These are phyloP conservation scores for Caloenas nicobarica DNA, from an alignment of 2,113 vertebrate genomes.

Conservation along the genomic window DNA sequence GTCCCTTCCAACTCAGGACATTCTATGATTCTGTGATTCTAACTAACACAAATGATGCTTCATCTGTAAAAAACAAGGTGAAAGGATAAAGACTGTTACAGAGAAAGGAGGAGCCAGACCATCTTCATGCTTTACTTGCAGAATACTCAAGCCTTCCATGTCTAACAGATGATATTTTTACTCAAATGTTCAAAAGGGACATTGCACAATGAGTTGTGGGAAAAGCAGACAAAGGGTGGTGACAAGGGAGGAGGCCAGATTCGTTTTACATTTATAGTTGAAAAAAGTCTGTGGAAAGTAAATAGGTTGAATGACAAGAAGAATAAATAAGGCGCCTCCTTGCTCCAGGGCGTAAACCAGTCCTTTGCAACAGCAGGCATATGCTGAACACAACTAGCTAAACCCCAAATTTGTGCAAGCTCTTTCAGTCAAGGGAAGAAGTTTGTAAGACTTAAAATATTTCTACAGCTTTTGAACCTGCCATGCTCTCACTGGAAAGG, in stretches of 20 bases:
- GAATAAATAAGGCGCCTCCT: not conserved
- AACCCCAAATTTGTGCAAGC: not conserved
- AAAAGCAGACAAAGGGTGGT: not conserved
- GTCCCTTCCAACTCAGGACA: too few relatives aligned
- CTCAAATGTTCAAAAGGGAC: not conserved
- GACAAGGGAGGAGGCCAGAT: not conserved
- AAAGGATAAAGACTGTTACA: not conserved
- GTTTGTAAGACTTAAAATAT: conserved; percentile 17
- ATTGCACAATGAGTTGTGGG: not conserved
- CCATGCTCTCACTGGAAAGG: not conserved
- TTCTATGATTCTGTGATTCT: too few relatives aligned
- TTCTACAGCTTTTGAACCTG: not conserved
- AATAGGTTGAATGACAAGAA: not conserved
- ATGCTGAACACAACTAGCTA: not conserved
- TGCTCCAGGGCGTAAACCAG: not conserved
- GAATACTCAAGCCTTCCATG: not conserved
- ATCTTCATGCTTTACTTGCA: not conserved
- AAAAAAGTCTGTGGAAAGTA: not conserved
- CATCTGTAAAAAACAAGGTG: not conserved
- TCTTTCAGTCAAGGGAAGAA: not conserved
- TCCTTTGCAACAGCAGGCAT: not conserved
- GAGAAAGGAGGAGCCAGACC: not conserved
- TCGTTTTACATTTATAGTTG: not conserved
- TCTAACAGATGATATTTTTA: not conserved
- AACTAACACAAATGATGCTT: not conserved